These are phyloP conservation scores for Hanleya hanleyi DNA, from an alignment of 2,888 invertebrate genomes.

Conservation along the genomic window DNA sequence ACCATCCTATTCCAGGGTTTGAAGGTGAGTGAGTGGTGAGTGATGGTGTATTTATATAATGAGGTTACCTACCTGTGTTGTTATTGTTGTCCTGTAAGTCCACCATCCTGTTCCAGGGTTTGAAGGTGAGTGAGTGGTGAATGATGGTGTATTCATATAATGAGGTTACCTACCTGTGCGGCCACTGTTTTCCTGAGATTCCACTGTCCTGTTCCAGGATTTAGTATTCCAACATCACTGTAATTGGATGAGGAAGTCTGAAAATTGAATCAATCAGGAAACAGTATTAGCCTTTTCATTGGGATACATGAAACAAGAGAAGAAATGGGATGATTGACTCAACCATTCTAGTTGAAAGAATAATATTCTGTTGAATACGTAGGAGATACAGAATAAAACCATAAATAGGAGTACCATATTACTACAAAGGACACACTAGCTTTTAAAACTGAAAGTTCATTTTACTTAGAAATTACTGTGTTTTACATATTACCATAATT, in stretches of 20 bases:
- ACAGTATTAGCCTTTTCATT: neutral
- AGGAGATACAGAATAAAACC: neutral
- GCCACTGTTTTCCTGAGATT: slow-evolving; percentile 19
- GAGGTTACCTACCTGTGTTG: too few species aligned
- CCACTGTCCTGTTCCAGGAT: slow-evolving; percentile 38
- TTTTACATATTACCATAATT: too few species aligned
- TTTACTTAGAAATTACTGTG: neutral
- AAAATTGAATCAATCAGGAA: neutral
- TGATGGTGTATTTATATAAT: too few species aligned
- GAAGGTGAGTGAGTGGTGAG: too few species aligned
- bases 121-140: too few species aligned
- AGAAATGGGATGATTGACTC: neutral
- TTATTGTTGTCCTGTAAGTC: too few species aligned
- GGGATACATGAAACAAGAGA: neutral
- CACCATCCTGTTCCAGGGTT: too few species aligned
- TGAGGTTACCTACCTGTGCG: slow-evolving; percentile 15
- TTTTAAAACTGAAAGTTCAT: neutral
- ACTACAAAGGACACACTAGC: neutral
- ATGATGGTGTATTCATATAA: too few species aligned
- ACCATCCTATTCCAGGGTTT: too few species aligned
- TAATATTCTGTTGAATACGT: neutral
- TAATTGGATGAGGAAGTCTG: slow-evolving; percentile 34
- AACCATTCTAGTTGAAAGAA: neutral
- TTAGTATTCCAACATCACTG: slow-evolving; percentile 39
- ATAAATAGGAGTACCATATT: neutral